phyloP scores from a whole-genome alignment of 2,113 vertebrate genomes.

The Syngnathus typhle region DNA sequence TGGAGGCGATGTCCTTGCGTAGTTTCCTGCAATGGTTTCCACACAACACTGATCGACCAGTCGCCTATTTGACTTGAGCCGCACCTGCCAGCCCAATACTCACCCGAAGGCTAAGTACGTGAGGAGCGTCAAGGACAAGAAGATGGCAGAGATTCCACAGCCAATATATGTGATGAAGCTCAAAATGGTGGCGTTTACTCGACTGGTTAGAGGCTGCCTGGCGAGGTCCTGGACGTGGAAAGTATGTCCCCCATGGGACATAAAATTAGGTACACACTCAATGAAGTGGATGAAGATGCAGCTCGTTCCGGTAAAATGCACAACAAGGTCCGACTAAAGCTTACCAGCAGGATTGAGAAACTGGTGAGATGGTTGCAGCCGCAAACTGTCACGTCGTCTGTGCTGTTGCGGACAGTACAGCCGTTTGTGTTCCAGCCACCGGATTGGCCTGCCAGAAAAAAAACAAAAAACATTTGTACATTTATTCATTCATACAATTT shows the following conservation, averaged over 20 bases:
- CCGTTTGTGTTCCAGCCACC: slow-evolving; percentile 86
- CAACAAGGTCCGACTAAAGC: neutral
- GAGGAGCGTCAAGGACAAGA: slow-evolving; percentile 88
- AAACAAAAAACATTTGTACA: neutral
- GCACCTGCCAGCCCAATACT: slow-evolving; percentile 43
- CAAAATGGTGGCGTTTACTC: slow-evolving; percentile 74
- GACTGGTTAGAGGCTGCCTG: slow-evolving; percentile 45
- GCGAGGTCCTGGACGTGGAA: slow-evolving; percentile 73
- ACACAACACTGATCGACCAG: neutral
- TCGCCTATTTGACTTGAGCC: neutral
- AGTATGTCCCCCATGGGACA: too few relatives aligned
- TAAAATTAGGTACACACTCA: too few relatives aligned
- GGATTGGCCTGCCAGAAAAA: slow-evolving; percentile 63
- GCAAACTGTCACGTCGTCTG: slow-evolving; percentile 77
- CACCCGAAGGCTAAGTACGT: slow-evolving; percentile 94
- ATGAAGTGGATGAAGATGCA: too few relatives aligned
- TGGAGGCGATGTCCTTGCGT: slow-evolving; percentile 90
- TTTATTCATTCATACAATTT: neutral
- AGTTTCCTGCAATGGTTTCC: slow-evolving; percentile 76
- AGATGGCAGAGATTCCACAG: slow-evolving; percentile 91
- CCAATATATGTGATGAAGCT: slow-evolving; percentile 93
- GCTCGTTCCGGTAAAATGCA: neutral
- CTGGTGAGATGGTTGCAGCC: slow-evolving; percentile 91
- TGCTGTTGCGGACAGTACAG: slow-evolving; percentile 73
- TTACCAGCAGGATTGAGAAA: slow-evolving; percentile 88